Evolutionary conservation across 2,888 invertebrate genomes (phyloP), one percentile per base, ranked within the genome.

Genomic region (Phymatocera aterrima): DNA sequence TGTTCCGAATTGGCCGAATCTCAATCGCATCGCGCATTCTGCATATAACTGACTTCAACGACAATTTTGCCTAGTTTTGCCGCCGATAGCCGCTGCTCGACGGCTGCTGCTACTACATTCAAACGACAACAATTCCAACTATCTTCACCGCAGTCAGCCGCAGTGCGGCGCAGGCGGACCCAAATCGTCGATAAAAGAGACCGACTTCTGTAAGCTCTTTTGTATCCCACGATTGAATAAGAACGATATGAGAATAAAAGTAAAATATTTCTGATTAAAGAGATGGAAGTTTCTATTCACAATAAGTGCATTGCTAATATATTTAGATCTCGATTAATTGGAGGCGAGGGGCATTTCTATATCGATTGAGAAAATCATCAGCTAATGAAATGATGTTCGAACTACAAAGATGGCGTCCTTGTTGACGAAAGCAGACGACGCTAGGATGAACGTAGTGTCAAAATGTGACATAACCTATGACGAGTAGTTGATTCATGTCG

Each of bases 21-120:
- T 18, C 40, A 65, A 28, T 18, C 5, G 24, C 68, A 24, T 68
- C 68, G 68, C 46, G 68, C 68, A 68, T 68, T 21, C 43, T 43
- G 68, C 68, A 68, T 28, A 68, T 43, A 46, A 68, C 34, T 10
- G 21, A 46, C 24, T 43, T 24, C n/a, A 40, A 43, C 46, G 68
- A 68, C 40, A 15, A 72, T 48, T 43, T 72, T 48, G 72, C 48
- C 72, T 51, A 51, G 18, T 72, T 72, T 72, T 72, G 51, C 72
- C 72, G 72, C 72, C 72, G 72, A 43, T 46, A 68, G 68, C 28
- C 46, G 46, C 24, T 24, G 46, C 24, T 28, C 15, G 43, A 46
- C 46, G n/a, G 46, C 68, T 28, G 46, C 68, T 34, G 61, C 18
- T 2, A 37, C 37, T n/a, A n/a, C n/a, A 37, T 37, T 12, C 2